Evolutionary conservation across 2,113 vertebrate genomes (phyloP).

Genomic region (Cricetomys ansorgei): DNA sequence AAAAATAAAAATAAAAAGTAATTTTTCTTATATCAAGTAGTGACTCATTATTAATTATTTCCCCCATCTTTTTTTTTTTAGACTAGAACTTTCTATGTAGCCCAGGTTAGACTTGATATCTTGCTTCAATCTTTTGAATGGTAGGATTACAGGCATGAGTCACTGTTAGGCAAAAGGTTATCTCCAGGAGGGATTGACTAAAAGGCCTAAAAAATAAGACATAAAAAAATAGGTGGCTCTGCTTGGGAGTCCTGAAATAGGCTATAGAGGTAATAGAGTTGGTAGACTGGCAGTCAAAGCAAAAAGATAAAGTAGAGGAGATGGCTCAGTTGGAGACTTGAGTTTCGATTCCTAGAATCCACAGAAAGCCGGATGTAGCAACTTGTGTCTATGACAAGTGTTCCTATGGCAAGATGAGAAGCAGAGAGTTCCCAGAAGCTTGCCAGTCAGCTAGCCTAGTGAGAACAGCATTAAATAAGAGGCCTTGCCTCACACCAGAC

Average conservation of each 20-base stretch:
- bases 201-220: neutral
- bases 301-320: neutral
- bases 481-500: neutral
- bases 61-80: neutral
- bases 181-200: neutral
- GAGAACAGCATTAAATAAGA: neutral
- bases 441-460: too few species aligned
- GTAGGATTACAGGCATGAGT: neutral
- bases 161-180: neutral
- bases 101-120: neutral
- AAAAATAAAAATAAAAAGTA: neutral
- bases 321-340: neutral
- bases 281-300: neutral
- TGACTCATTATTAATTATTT: neutral
- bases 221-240: neutral
- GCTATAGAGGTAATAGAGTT: neutral
- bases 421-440: neutral
- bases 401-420: neutral
- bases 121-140: neutral
- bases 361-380: neutral
- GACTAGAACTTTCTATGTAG: neutral
- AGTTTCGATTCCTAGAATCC: neutral
- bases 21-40: constrained; percentile 14
- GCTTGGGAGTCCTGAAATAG: neutral
- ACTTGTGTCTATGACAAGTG: neutral